Conservation (phyloP, 2,888 invertebrate genomes). For the Aelia acuminata region DNA sequence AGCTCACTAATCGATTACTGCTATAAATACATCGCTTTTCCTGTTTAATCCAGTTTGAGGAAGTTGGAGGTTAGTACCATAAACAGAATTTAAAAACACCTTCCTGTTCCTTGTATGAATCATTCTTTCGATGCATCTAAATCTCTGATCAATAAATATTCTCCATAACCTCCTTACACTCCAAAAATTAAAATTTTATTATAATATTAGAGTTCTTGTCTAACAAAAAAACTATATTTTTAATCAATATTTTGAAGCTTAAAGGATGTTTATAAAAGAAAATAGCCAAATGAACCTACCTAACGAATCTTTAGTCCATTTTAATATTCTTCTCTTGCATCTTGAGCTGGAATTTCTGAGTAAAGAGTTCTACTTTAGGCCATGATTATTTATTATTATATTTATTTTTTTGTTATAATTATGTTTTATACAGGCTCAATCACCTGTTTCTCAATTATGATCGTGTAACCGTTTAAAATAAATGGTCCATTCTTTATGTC, state of each 20-base stretch:
- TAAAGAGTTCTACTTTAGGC: neutral
- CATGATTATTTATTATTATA: neutral
- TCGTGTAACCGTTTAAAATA: too few relatives aligned
- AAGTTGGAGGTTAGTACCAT: conserved; percentile 19
- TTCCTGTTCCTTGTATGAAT: conserved; percentile 5
- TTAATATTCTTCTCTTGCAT: neutral
- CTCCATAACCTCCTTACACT: too few relatives aligned
- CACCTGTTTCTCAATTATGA: neutral
- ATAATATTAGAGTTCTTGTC: too few relatives aligned
- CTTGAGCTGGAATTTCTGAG: neutral
- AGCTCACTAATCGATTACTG: neutral
- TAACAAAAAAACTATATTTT: too few relatives aligned
- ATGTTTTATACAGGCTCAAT: neutral
- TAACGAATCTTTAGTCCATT: neutral
- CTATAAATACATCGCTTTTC: conserved; percentile 40
- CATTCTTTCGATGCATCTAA: neutral
- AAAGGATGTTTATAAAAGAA: too few relatives aligned
- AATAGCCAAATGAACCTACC: neutral
- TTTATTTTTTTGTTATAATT: neutral
- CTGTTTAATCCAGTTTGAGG: neutral
- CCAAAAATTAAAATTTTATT: too few relatives aligned
- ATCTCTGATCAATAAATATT: neutral
- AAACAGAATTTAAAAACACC: neutral
- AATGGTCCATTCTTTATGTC: too few relatives aligned
- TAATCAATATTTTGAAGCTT: too few relatives aligned